Evolutionary conservation across 2,797 vertebrate species (phyloP).

Genomic region (Aselliscus stoliczkanus): DNA sequence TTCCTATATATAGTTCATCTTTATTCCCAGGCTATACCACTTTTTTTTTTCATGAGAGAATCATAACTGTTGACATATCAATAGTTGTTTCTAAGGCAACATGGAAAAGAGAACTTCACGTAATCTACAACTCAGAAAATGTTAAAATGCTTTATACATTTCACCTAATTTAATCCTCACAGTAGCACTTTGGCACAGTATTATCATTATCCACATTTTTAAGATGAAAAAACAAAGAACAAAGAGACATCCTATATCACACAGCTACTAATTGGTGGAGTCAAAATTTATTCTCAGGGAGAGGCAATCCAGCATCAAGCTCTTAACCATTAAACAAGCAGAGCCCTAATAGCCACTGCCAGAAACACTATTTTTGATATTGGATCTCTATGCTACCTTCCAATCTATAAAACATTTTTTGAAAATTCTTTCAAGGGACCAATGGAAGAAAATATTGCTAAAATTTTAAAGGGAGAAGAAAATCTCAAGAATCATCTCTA

Average conservation of each 20-base stretch:
- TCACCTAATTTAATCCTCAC: background rate
- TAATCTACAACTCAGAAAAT: background rate
- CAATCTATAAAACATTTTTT: background rate
- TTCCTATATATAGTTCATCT: background rate
- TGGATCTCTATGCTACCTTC: background rate
- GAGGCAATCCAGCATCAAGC: background rate
- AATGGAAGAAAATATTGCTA: background rate
- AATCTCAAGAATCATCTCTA: background rate
- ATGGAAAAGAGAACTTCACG: background rate
- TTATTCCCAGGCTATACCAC: background rate
- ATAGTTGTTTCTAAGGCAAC: background rate
- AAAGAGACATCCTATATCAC: background rate
- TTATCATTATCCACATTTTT: background rate
- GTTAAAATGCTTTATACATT: background rate
- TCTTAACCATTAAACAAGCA: background rate
- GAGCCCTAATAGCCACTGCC: background rate
- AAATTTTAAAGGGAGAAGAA: slow-evolving; percentile 15
- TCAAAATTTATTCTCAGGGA: background rate
- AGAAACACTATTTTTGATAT: background rate
- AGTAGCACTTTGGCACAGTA: background rate
- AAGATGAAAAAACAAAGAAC: background rate
- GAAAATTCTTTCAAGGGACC: background rate
- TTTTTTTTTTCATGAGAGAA: background rate
- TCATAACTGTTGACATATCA: background rate
- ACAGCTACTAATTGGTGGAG: background rate